phyloP scores from a whole-genome alignment of 2,113 vertebrate species.

The Andinoacara biseriatus region DNA sequence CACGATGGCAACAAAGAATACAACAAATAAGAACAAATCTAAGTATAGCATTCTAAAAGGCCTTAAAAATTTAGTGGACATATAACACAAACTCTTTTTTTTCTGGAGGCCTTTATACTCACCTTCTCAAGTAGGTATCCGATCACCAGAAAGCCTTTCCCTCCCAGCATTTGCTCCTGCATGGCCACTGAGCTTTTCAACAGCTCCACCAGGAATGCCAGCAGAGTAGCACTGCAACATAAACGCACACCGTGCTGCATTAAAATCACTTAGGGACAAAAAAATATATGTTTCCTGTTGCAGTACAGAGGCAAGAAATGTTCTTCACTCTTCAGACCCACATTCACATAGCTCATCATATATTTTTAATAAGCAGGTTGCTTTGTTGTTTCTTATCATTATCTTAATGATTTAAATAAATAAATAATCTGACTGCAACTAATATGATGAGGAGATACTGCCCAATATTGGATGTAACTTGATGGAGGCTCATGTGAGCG shows the following conservation, averaged over 20 bases:
- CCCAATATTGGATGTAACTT: slow-evolving; percentile 20
- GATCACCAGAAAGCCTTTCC: slow-evolving; percentile 98
- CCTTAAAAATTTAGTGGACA: neutral
- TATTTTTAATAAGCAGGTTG: slow-evolving; percentile 4
- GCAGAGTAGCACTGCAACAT: slow-evolving; percentile 89
- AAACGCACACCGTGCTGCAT: neutral
- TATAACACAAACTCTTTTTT: neutral
- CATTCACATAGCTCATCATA: neutral
- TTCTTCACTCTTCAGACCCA: neutral
- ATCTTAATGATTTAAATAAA: neutral
- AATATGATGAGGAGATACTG: slow-evolving; percentile 21
- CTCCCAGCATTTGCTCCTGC: slow-evolving; percentile 99
- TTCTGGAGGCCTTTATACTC: slow-evolving; percentile 29
- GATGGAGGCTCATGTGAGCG: slow-evolving; percentile 1
- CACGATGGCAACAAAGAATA: neutral
- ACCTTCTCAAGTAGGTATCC: slow-evolving; percentile 99
- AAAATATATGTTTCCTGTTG: neutral
- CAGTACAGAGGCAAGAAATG: neutral
- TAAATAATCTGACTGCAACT: neutral
- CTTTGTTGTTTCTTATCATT: slow-evolving; percentile 13
- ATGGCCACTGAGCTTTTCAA: slow-evolving; percentile 99
- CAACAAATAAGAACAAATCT: neutral
- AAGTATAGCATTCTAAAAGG: neutral
- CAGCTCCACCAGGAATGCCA: slow-evolving; percentile 97
- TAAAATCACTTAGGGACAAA: neutral